Base-by-base conservation (phyloP, 37 sponge, comb jelly and placozoan genomes). In the Agelas oroides region DNA sequence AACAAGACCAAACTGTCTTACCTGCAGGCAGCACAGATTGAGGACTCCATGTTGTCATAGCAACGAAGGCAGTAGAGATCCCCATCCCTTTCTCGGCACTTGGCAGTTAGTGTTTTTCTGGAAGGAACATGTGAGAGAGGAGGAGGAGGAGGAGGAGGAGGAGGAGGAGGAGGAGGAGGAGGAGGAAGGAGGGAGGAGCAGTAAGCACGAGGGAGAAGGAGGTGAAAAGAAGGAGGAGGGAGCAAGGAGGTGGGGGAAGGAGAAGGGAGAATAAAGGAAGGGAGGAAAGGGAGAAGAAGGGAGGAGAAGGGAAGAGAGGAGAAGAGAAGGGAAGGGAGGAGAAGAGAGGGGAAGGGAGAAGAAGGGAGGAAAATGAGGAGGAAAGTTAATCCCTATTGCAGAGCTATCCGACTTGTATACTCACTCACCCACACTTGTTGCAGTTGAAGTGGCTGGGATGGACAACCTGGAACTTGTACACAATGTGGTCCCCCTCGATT, bases 361-460 rank as follows among this genome's bases (percentile, higher is more conserved):
- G n/a, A n/a, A n/a, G n/a, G n/a, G n/a, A n/a, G n/a, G n/a, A n/a
- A n/a, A n/a, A n/a, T n/a, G n/a, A n/a, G n/a, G n/a, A n/a, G n/a
- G n/a, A n/a, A n/a, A n/a, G n/a, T n/a, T n/a, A n/a, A n/a, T n/a
- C n/a, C n/a, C n/a, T n/a, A n/a, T n/a, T n/a, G n/a, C n/a, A n/a
- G n/a, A n/a, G n/a, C n/a, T n/a, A n/a, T n/a, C n/a, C n/a, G n/a
- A n/a, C n/a, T n/a, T n/a, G n/a, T n/a, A n/a, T n/a, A n/a, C n/a
- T n/a, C n/a, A 63, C 92, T 91, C 55, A 95, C 96, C 66, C 65
- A 78, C 97, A 98, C 54, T 92, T 86, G 58, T 76, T 66, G 80
- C 99, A 98, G 76, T 95, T 90, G 87, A 96, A 98, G 76, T 98
- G 99, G 28, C 95, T 87, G 18, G 97, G 89, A 61, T 98, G 99